phyloP scores from a whole-genome alignment of 2,888 invertebrate genomes.

The Candidula unifasciata region DNA sequence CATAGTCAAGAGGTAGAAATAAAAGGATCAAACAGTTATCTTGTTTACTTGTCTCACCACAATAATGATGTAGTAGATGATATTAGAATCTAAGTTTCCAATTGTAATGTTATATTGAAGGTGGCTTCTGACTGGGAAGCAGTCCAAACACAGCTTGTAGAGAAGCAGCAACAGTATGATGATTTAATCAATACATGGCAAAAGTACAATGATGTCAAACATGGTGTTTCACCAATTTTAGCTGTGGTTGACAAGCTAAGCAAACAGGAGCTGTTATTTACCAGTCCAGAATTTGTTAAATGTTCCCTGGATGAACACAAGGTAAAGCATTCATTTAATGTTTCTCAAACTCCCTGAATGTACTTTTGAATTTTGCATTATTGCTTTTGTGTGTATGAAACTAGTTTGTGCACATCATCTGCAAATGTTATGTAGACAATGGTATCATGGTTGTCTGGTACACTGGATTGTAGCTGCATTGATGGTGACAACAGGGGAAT shows the following conservation, averaged over 20 bases:
- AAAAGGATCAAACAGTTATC: no score
- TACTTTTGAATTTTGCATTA: no score
- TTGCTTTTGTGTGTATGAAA: no score
- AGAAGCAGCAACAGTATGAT: constrained; percentile 67
- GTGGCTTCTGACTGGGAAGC: constrained; percentile 64
- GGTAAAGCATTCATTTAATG: constrained; percentile 55
- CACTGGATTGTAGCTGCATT: no score
- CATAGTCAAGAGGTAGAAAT: no score
- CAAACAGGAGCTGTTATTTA: constrained; percentile 64
- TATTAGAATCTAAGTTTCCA: not conserved
- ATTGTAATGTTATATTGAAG: not conserved
- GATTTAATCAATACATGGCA: constrained; percentile 69
- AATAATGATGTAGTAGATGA: not conserved
- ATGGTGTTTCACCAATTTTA: constrained; percentile 65
- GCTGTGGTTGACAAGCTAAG: constrained; percentile 66
- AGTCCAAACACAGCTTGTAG: constrained; percentile 64
- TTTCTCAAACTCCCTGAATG: not conserved
- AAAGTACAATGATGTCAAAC: constrained; percentile 71
- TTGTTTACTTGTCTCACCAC: no score
- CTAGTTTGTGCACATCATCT: no score
- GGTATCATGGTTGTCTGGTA: no score
- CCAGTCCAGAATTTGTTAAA: constrained; percentile 67
- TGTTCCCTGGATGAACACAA: constrained; percentile 73
- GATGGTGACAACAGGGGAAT: no score
- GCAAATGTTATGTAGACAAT: no score